Evolutionary conservation across 1,140 invertebrate genomes (phyloP), one percentile per base, ranked within the genome.

Genomic region (Propsilocerus akamusi): DNA sequence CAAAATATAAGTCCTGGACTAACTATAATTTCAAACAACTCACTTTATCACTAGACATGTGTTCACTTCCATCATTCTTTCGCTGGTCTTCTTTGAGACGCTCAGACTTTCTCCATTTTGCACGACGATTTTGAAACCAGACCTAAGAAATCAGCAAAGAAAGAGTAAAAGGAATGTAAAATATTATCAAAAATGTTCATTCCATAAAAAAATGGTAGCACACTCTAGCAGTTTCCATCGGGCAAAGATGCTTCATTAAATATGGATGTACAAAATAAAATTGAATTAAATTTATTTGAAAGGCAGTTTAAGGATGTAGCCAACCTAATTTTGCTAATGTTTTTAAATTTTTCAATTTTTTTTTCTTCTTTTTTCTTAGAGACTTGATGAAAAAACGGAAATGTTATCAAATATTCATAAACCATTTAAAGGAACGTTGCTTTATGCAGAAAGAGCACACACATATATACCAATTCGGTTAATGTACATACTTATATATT

Each of bases 81-180:
- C 83, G 68, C 63, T 91, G 86, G 62, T 92, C 88, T 60, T 92
- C 87, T 69, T 90, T 89, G 58, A 91, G 72, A 17, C 87, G 72
- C 61, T 92, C 88, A 30, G 84, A 86, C 67, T 95, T 94, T 52
- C 90, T 75, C 87, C 88, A 94, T 68, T 95, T 94, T 26, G 90
- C 89, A 41, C 90, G 70, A 26, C 90, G 75, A 63, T 94, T 94
- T 77, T 94, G 89, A 63, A 94, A 94, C 90, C 89, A 94, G 2
- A 93, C 89, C 88, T 92, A 61, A 47, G 67, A 68, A 30, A 54
- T 52, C 23, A 54, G 26, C 30, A 48, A 23, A 25, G 7, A 12
- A 30, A 30, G 11, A 30, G 14, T 12, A 30, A 30, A 30, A n/a
- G 28, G 14, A 30, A 7, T 30, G 28, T 12, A 30, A 30, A 8